phyloP scores from a whole-genome alignment of 2,888 invertebrate genomes.

The Drosophila formosana region DNA sequence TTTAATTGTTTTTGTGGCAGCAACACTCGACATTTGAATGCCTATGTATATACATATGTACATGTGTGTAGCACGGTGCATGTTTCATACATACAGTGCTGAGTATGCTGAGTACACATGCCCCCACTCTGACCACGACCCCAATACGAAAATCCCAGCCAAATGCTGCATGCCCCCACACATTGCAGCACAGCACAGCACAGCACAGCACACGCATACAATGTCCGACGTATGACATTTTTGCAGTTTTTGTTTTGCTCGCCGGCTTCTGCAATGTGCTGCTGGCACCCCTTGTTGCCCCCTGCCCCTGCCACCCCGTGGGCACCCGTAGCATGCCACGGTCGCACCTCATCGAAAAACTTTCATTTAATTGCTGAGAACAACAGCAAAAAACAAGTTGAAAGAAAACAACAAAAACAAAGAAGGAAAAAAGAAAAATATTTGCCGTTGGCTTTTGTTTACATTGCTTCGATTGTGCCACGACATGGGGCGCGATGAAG shows the following conservation, averaged over 20 bases:
- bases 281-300: not conserved
- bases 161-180: conserved; percentile 9
- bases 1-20: conserved; percentile 2
- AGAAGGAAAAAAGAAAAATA: conserved; percentile 42
- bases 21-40: not conserved
- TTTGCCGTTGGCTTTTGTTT: conserved; percentile 74
- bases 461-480: conserved; percentile 74
- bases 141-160: conserved; percentile 17
- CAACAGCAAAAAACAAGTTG: conserved; percentile 60
- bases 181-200: not conserved
- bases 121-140: conserved; percentile 40
- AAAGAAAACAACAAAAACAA: conserved; percentile 22
- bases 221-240: conserved; percentile 68
- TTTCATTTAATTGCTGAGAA: conserved; percentile 76
- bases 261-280: conserved; percentile 70
- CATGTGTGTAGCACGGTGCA: not conserved
- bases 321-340: conserved; percentile 30
- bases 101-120: conserved; percentile 4
- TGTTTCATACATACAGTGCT: not conserved
- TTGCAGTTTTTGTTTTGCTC: conserved; percentile 78
- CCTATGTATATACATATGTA: not conserved
- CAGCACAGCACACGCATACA: conserved; percentile 9
- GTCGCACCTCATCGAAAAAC: conserved; percentile 71
- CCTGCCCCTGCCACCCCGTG: not conserved
- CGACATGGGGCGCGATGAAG: conserved; percentile 52